Conservation (phyloP, 2,113 vertebrate species). For the Psammodynastes pulverulentus region DNA sequence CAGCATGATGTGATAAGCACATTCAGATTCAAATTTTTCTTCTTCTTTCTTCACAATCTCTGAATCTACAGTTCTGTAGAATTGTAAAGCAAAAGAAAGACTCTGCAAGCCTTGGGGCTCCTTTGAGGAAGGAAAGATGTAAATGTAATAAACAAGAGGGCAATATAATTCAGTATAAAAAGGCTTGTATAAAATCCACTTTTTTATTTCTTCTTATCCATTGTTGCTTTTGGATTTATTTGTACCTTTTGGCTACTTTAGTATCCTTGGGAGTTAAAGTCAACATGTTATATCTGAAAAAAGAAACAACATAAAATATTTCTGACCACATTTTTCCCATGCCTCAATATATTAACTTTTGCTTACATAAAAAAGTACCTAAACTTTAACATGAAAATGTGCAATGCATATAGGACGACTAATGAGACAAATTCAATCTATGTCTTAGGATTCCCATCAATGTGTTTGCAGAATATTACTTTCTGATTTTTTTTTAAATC, state of each 20-base stretch:
- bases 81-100: not conserved
- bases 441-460: constrained; percentile 45
- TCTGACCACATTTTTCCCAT: constrained; percentile 57
- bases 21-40: not conserved
- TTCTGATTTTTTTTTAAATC: constrained; percentile 15
- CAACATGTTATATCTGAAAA: constrained; percentile 41
- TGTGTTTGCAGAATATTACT: constrained; percentile 55
- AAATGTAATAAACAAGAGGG: not conserved
- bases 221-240: constrained; percentile 48
- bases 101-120: not conserved
- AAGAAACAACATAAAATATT: constrained; percentile 46
- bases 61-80: not conserved
- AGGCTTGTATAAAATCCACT: not conserved
- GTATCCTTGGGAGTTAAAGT: constrained; percentile 49
- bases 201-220: constrained; percentile 48
- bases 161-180: not conserved
- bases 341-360: constrained; percentile 52
- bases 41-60: not conserved
- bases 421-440: constrained; percentile 53
- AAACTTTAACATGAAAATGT: constrained; percentile 59
- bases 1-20: not conserved
- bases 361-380: constrained; percentile 63
- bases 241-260: constrained; percentile 53
- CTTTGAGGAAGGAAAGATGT: not conserved
- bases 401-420: constrained; percentile 56